phyloP scores from a whole-genome alignment of 2,797 vertebrate genomes.

The Hapalemur alaotrensis region DNA sequence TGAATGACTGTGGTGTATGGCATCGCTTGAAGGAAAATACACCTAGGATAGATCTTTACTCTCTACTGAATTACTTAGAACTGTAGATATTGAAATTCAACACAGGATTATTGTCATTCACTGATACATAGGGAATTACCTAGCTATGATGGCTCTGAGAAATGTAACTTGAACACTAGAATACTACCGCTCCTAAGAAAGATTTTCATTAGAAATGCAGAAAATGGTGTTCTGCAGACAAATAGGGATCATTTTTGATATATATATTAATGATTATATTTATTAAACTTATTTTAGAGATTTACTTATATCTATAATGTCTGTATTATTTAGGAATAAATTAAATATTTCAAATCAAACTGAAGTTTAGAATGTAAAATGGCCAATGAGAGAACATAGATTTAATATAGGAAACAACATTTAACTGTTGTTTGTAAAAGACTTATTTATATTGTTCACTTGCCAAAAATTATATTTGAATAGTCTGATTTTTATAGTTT shows the following conservation, averaged over 20 bases:
- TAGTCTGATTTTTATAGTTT: neutral
- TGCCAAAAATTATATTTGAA: neutral
- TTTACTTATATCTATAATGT: neutral
- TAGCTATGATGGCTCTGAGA: neutral
- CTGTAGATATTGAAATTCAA: conserved; percentile 48
- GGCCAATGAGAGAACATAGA: neutral
- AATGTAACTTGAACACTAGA: neutral
- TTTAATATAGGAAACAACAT: neutral
- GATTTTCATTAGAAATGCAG: neutral
- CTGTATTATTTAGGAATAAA: neutral
- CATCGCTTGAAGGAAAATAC: conserved; percentile 39
- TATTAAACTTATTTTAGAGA: neutral
- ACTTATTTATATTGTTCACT: neutral
- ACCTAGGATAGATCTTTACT: conserved; percentile 18
- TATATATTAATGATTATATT: neutral
- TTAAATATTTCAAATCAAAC: conserved; percentile 15
- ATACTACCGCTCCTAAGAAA: neutral
- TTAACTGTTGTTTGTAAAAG: neutral
- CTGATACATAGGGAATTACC: neutral
- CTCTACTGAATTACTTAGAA: conserved; percentile 33
- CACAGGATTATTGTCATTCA: neutral
- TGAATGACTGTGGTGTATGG: neutral
- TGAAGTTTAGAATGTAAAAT: neutral
- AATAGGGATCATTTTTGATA: neutral
- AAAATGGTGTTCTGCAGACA: neutral